These are phyloP conservation scores for Phengaris alcon DNA, from an alignment of 2,888 invertebrate genomes.

Conservation along the genomic window DNA sequence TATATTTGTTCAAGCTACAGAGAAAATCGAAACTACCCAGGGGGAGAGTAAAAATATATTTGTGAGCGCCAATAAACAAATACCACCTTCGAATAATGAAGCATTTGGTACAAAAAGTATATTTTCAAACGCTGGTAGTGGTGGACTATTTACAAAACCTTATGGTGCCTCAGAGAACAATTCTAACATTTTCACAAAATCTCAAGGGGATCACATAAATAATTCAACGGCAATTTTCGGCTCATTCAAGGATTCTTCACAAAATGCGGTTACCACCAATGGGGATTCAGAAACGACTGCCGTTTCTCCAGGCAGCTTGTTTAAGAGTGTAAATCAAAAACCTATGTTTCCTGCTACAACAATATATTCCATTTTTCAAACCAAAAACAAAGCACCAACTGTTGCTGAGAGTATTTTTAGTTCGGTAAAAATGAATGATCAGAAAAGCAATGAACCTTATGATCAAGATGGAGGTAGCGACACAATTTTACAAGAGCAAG, in stretches of 20 bases:
- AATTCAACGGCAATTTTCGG: conserved; percentile 55
- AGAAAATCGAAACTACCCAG: conserved; percentile 28
- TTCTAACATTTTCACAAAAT: conserved; percentile 54
- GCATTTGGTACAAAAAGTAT: conserved; percentile 38
- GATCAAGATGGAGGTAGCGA: conserved; percentile 30
- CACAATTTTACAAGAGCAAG: not conserved
- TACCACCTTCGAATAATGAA: conserved; percentile 23
- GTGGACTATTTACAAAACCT: conserved; percentile 43
- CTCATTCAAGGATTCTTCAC: conserved; percentile 47
- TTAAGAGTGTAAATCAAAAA: conserved; percentile 54
- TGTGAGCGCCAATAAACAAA: conserved; percentile 38
- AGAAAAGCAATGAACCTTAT: conserved; percentile 42
- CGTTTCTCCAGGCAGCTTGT: conserved; percentile 61
- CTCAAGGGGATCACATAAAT: conserved; percentile 43
- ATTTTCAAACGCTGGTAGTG: conserved; percentile 45
- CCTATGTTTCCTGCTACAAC: conserved; percentile 32
- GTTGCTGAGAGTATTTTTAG: conserved; percentile 62
- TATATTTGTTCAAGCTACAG: conserved; percentile 42
- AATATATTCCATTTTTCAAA: conserved; percentile 63
- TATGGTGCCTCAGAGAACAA: conserved; percentile 34
- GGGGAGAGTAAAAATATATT: conserved; percentile 43
- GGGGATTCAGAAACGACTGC: conserved; percentile 44
- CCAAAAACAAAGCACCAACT: conserved; percentile 60
- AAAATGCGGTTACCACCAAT: conserved; percentile 41
- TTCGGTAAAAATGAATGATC: conserved; percentile 48